Conservation (phyloP, 2,888 invertebrate species). For the Drosophila paramelanica region DNA sequence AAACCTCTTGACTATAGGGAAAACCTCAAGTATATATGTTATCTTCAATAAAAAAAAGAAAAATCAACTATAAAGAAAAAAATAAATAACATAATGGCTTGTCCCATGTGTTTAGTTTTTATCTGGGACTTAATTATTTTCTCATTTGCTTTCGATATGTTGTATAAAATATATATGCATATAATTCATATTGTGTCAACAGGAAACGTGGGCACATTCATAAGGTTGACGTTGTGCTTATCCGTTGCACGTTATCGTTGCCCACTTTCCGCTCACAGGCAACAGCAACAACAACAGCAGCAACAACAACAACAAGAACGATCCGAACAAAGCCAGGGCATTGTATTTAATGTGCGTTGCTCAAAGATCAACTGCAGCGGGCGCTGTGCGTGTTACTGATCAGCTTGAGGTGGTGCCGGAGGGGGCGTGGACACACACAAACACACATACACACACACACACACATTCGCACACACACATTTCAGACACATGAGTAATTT, state of each 20-base stretch:
- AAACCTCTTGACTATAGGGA: constrained; percentile 48
- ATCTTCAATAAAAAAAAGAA: constrained; percentile 27
- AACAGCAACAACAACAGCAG: constrained; percentile 2
- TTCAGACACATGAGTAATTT: constrained; percentile 43
- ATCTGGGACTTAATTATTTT: constrained; percentile 56
- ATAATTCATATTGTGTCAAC: constrained; percentile 62
- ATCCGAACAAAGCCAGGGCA: constrained; percentile 44
- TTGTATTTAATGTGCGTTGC: constrained; percentile 42
- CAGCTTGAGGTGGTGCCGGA: constrained; percentile 1
- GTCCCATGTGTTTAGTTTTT: constrained; percentile 38
- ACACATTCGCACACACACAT: not conserved
- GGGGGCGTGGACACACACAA: not conserved
- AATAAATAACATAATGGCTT: constrained; percentile 9
- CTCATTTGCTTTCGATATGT: constrained; percentile 48
- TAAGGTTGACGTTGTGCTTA: constrained; percentile 59
- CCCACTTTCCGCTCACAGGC: constrained; percentile 57
- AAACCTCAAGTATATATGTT: constrained; percentile 48
- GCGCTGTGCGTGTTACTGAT: constrained; percentile 18
- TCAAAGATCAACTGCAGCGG: constrained; percentile 51
- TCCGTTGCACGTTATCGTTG: constrained; percentile 60
- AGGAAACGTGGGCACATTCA: constrained; percentile 69
- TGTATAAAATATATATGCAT: not conserved
- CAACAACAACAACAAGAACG: not conserved
- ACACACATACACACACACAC: too few species aligned
- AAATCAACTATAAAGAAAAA: constrained; percentile 10